phyloP scores from a whole-genome alignment of 2,888 invertebrate genomes.

The Acronicta aceris region DNA sequence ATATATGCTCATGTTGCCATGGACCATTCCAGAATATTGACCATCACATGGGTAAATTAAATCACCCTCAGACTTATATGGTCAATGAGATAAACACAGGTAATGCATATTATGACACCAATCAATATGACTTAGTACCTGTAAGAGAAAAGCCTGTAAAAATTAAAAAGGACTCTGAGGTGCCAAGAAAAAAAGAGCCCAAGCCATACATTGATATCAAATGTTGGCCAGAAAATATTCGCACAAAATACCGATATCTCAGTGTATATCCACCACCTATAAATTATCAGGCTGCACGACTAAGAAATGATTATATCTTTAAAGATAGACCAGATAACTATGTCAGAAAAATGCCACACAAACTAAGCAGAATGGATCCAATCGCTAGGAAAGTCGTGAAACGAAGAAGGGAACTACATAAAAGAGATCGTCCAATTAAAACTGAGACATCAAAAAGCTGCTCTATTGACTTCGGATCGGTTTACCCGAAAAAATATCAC shows the following conservation, averaged over 20 bases:
- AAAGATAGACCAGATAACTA: conserved; percentile 18
- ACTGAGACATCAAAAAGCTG: conserved; percentile 62
- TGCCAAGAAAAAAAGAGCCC: conserved; percentile 56
- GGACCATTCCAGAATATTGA: conserved; percentile 75
- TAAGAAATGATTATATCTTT: conserved; percentile 20
- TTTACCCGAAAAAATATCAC: conserved; percentile 62
- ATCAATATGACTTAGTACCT: conserved; percentile 77
- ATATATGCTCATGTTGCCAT: conserved; percentile 76
- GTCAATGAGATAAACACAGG: conserved; percentile 48
- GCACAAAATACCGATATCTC: conserved; percentile 46
- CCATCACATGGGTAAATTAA: conserved; percentile 53
- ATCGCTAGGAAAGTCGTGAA: conserved; percentile 33
- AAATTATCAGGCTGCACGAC: conserved; percentile 51
- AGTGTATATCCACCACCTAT: conserved; percentile 25
- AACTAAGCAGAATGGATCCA: conserved; percentile 34
- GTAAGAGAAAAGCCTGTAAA: conserved; percentile 74
- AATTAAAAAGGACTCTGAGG: conserved; percentile 54
- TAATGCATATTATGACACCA: conserved; percentile 73
- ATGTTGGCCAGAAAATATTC: conserved; percentile 62
- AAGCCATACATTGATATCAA: conserved; percentile 50
- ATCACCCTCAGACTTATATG: conserved; percentile 38
- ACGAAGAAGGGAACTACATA: conserved; percentile 35
- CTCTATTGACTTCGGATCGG: conserved; percentile 67
- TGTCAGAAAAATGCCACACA: conserved; percentile 31
- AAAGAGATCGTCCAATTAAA: conserved; percentile 33